phyloP scores from a whole-genome alignment of 2,797 vertebrate genomes.

The Danio aesculapii region DNA sequence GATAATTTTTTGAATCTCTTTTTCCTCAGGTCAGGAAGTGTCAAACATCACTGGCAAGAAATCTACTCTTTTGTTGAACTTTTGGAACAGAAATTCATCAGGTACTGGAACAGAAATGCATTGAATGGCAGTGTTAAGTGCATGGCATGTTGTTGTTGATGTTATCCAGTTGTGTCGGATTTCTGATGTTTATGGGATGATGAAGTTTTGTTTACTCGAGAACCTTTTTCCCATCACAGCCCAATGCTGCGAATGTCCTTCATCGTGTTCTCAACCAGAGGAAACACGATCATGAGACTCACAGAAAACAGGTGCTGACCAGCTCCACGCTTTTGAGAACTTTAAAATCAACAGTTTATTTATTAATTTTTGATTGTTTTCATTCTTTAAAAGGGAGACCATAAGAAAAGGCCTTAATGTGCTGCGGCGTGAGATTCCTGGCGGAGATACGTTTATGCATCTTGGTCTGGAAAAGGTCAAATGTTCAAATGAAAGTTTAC shows the following conservation, averaged over 20 bases:
- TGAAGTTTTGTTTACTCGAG: not conserved
- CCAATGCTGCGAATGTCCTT: conserved; percentile 91
- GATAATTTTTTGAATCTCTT: conserved; percentile 24
- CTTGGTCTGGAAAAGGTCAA: conserved; percentile 86
- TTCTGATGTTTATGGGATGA: not conserved
- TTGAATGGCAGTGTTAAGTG: not conserved
- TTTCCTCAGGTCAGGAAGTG: conserved; percentile 87
- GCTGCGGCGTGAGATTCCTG: conserved; percentile 81
- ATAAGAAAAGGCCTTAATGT: conserved; percentile 82
- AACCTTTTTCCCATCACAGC: conserved; percentile 69
- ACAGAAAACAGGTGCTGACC: conserved; percentile 85
- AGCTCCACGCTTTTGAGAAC: not conserved
- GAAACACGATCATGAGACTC: conserved; percentile 82
- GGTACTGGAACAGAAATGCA: conserved; percentile 72
- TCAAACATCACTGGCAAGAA: conserved; percentile 90
- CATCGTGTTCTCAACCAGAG: conserved; percentile 87
- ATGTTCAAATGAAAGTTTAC: not conserved
- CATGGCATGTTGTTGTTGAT: not conserved
- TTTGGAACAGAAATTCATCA: conserved; percentile 90
- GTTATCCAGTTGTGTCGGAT: not conserved
- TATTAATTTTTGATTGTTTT: not conserved
- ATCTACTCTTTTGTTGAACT: conserved; percentile 89
- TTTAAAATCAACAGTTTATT: not conserved
- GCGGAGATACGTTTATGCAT: conserved; percentile 88
- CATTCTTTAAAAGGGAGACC: conserved; percentile 73